Percentiles rank a stretch among this genome's conserved stretches.
phyloP scores from a whole-genome alignment of 1,140 invertebrate species.

The Holcopasites calliopsidis region DNA sequence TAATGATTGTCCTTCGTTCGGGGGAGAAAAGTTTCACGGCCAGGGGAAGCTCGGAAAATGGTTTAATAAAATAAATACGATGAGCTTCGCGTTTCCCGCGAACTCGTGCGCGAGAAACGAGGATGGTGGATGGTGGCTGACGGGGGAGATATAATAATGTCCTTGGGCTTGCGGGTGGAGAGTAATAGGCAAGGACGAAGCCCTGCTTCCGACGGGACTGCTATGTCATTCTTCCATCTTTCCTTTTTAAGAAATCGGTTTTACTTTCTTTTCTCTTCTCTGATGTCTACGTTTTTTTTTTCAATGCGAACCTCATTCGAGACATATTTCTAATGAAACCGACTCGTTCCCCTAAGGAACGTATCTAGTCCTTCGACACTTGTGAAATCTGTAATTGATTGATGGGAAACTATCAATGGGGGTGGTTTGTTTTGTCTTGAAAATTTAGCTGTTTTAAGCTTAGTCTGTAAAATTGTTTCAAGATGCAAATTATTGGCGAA shows the following conservation, averaged over 20 bases:
- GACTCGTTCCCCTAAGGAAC: slow-evolving; percentile 22
- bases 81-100: slow-evolving; percentile 64
- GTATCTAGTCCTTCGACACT: slow-evolving; percentile 48
- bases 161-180: slow-evolving; percentile 76
- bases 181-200: slow-evolving; percentile 80
- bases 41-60: slow-evolving; percentile 63
- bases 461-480: too few relatives aligned
- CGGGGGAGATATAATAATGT: slow-evolving; percentile 80
- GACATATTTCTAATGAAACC: slow-evolving; percentile 70
- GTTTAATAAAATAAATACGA: slow-evolving; percentile 81
- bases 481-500: too few relatives aligned
- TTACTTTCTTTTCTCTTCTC: slow-evolving; percentile 4
- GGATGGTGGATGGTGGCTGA: slow-evolving; percentile 50
- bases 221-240: slow-evolving; percentile 49
- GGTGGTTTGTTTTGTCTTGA: background rate
- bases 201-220: slow-evolving; percentile 75
- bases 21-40: slow-evolving; percentile 63
- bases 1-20: slow-evolving; percentile 54
- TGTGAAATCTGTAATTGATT: background rate
- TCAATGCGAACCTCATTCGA: slow-evolving; percentile 78
- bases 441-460: too few relatives aligned
- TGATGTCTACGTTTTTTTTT: slow-evolving; percentile 51
- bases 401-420: background rate
- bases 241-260: background rate
- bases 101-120: slow-evolving; percentile 43